Evolutionary conservation across 1,140 invertebrate species (phyloP), one percentile per base, ranked within the genome.

Genomic region (Lepidurus couesii): DNA sequence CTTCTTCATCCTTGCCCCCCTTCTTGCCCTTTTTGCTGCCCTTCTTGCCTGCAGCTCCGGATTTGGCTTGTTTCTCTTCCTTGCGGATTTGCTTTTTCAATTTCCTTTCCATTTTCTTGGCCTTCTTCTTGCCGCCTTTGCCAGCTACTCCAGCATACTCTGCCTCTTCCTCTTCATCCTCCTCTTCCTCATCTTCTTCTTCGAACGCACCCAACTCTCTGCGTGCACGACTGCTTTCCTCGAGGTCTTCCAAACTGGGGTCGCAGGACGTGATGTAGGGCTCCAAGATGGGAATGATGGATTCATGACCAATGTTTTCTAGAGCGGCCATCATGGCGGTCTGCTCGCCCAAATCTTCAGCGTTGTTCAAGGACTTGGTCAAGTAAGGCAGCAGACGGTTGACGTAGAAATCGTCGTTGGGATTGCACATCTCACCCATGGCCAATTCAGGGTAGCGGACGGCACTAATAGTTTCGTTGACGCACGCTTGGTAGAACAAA

Each of bases 361-460:
- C 73, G 42, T 79, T 78, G 75, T 81, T 78, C 43, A 82, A 45
- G n/a, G 76, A 4, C 11, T 81, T 53, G 74, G 80, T 78, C 65
- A 80, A 82, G 42, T 74, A 80, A n/a, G 80, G 80, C 21, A 81
- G 24, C 75, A 81, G 80, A 21, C 80, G 74, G 13, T 80, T 75
- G 43, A 74, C 79, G 42, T 82, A 80, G 44, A 80, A 24, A n/a
- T 77, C 21, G 4, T 75, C 80, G 78, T 77, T 65, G 3, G 76
- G 77, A 16, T 73, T 75, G 76, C 82, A 82, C 80, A 83, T 82
- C 74, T 81, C 44, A 74, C 82, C 82, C 78, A 82, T 82, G 10
- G 80, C 42, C 42, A 80, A 75, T 65, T 81, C 80, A 42, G 82
- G 81, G 81, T 78, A 83, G 75, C 81, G 79, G 76, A 76, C 80